Evolutionary conservation across 2,888 invertebrate genomes (phyloP).

Genomic region (Calameuta idolon): DNA sequence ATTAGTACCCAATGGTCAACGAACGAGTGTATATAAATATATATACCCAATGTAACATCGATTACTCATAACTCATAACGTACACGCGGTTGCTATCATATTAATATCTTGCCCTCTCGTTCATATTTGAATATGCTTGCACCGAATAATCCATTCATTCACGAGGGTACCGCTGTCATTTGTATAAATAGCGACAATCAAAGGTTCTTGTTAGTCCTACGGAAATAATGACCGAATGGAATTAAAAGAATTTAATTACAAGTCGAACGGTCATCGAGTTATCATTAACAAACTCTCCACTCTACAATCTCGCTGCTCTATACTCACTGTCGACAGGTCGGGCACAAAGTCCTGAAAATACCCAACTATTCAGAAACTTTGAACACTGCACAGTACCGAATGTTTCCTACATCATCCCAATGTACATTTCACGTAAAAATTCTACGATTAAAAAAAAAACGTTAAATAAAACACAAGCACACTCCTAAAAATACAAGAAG

Average conservation of each 20-base stretch:
- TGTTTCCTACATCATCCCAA: conserved; percentile 1
- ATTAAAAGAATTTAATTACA: conserved; percentile 43
- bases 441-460: neutral
- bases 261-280: conserved; percentile 49
- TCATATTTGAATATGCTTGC: conserved; percentile 54
- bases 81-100: conserved; percentile 56
- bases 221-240: conserved; percentile 46
- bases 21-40: conserved; percentile 41
- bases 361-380: conserved; percentile 62
- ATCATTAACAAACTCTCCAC: conserved; percentile 63
- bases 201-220: conserved; percentile 61
- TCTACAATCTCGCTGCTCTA: conserved; percentile 60
- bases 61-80: conserved; percentile 29
- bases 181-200: conserved; percentile 30
- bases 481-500: neutral
- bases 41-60: conserved; percentile 40
- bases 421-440: neutral
- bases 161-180: conserved; percentile 45
- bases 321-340: conserved; percentile 69
- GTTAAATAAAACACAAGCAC: neutral
- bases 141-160: conserved; percentile 51
- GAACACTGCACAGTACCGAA: conserved; percentile 8
- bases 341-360: conserved; percentile 70
- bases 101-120: conserved; percentile 68
- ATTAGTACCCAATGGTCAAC: conserved; percentile 34